Percentiles rank a stretch among this genome's conserved stretches.
Evolutionary conservation across 2,888 invertebrate species (phyloP).

Genomic region (Amphipyra berbera): DNA sequence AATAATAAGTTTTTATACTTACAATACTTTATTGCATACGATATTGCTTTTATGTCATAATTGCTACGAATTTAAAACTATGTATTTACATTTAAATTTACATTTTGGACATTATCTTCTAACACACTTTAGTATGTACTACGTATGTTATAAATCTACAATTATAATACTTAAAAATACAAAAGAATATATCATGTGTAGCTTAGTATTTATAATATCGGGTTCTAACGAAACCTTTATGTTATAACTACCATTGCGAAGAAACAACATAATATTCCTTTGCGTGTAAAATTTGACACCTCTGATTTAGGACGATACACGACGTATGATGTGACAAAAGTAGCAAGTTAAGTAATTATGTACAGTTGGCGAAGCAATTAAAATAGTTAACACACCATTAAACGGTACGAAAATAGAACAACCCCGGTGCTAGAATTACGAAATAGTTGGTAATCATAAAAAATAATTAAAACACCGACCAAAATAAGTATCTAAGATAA

Average conservation of each 20-base stretch:
- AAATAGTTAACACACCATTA: constrained; percentile 71
- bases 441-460: constrained; percentile 14
- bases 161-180: constrained; percentile 1
- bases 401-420: constrained; percentile 57
- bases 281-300: constrained; percentile 60
- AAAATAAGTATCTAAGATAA: too few species aligned
- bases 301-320: constrained; percentile 61
- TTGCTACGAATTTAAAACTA: constrained; percentile 3
- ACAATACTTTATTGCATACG: constrained; percentile 42
- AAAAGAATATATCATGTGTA: constrained; percentile 10
- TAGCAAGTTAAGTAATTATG: constrained; percentile 75
- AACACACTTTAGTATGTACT: not conserved
- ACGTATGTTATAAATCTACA: constrained; percentile 21
- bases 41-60: constrained; percentile 41
- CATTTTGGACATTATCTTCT: constrained; percentile 21
- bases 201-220: constrained; percentile 32
- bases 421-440: constrained; percentile 32
- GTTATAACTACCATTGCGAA: constrained; percentile 32
- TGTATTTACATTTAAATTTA: constrained; percentile 33
- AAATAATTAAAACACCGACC: not conserved
- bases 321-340: constrained; percentile 68
- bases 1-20: not conserved
- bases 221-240: constrained; percentile 23
- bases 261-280: constrained; percentile 36
- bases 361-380: constrained; percentile 76